A percentile compares a stretch with the other conserved stretches of the same genome.
Evolutionary conservation across 1,140 invertebrate species (phyloP).

Genomic region (Gryllus bimaculatus): DNA sequence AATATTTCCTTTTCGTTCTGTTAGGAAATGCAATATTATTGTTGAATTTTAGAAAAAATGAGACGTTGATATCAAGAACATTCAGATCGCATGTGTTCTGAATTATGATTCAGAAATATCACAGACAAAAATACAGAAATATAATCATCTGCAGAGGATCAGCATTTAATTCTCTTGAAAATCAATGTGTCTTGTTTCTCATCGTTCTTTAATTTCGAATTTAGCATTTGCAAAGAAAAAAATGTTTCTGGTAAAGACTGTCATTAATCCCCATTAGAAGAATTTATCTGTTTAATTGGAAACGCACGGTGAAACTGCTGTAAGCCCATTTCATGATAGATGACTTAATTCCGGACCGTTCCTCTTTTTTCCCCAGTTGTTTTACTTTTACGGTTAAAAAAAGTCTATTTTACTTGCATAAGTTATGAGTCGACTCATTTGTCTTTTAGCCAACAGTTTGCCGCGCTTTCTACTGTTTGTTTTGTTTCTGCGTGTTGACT

Average conservation of each 20-base stretch:
- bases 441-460: constrained; percentile 4
- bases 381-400: constrained; percentile 1
- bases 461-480: neutral
- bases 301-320: neutral
- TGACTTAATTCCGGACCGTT: neutral
- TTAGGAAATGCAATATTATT: too few relatives aligned
- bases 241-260: neutral
- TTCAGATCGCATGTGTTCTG: too few relatives aligned
- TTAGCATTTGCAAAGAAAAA: neutral
- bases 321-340: neutral
- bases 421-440: constrained; percentile 4
- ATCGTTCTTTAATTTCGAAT: too few relatives aligned
- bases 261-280: constrained; percentile 1
- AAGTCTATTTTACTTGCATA: constrained; percentile 5
- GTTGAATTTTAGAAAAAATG: too few relatives aligned
- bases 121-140: too few relatives aligned
- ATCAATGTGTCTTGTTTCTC: too few relatives aligned
- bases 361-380: neutral
- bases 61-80: too few relatives aligned
- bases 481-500: neutral
- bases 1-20: too few relatives aligned
- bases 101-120: too few relatives aligned
- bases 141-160: too few relatives aligned
- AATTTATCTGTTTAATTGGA: constrained; percentile 6
- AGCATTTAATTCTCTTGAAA: too few relatives aligned